phyloP scores from a whole-genome alignment of 2,113 vertebrate species.

The Rhea pennata region DNA sequence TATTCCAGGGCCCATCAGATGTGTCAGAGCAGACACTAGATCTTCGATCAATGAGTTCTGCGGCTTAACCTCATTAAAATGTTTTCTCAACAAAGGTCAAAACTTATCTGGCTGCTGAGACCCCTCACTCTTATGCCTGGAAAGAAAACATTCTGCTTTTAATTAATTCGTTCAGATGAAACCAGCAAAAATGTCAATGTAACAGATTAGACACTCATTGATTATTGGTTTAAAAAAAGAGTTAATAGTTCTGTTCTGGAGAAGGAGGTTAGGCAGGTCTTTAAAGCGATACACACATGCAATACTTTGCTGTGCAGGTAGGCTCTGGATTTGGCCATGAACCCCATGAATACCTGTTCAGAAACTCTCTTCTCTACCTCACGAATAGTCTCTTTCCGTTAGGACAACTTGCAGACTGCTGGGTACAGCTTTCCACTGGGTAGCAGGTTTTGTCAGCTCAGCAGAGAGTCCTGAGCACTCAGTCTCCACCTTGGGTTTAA shows the following conservation, averaged over 20 bases:
- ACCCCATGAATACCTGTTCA: neutral
- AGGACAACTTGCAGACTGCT: neutral
- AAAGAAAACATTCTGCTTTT: constrained; percentile 68
- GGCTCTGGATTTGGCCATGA: neutral
- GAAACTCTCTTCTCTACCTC: neutral
- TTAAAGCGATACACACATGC: constrained; percentile 11
- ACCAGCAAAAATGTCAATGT: constrained; percentile 75
- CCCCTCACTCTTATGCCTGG: constrained; percentile 24
- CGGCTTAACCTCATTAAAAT: constrained; percentile 70
- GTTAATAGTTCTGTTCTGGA: constrained; percentile 61
- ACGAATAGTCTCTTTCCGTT: neutral
- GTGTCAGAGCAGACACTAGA: constrained; percentile 38
- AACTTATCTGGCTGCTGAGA: constrained; percentile 63
- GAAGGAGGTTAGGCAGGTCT: constrained; percentile 63
- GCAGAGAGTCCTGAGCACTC: too few relatives aligned
- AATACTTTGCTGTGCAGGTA: neutral
- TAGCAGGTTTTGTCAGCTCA: rapidly evolving
- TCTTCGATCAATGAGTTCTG: neutral
- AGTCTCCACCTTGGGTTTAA: neutral
- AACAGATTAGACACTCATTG: constrained; percentile 79
- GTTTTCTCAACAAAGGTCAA: constrained; percentile 70
- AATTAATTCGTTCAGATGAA: constrained; percentile 78
- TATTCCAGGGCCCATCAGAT: constrained; percentile 22
- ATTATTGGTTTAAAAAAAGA: constrained; percentile 78
- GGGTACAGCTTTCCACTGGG: neutral